These are phyloP conservation scores for Boloria selene DNA, from an alignment of 2,888 invertebrate species.

Conservation along the genomic window DNA sequence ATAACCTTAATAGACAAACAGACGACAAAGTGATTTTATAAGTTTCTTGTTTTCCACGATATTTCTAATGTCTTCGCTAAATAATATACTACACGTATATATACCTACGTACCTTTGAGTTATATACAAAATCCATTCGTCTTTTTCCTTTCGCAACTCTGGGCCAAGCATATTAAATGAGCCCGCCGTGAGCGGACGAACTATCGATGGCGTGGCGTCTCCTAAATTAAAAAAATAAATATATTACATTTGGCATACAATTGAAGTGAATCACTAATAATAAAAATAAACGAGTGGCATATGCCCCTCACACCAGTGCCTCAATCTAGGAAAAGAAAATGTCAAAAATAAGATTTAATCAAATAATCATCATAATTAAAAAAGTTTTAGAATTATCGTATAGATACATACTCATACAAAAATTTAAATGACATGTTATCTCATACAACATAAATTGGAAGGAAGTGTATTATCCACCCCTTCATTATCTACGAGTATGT, in stretches of 20 bases:
- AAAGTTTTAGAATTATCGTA: too few relatives aligned
- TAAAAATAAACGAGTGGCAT: neutral
- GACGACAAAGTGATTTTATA: too few relatives aligned
- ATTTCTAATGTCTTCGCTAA: neutral
- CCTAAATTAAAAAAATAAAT: slow-evolving; percentile 44
- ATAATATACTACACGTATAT: neutral
- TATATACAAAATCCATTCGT: slow-evolving; percentile 61
- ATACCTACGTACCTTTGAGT: slow-evolving; percentile 57
- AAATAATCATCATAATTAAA: too few relatives aligned
- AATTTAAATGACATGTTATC: too few relatives aligned
- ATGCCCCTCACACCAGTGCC: too few relatives aligned
- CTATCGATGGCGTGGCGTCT: slow-evolving; percentile 49
- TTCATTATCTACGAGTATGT: too few relatives aligned
- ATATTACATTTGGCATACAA: neutral
- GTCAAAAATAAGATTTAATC: too few relatives aligned
- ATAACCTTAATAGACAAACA: too few relatives aligned
- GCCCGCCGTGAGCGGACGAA: slow-evolving; percentile 49
- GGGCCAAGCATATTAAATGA: slow-evolving; percentile 54
- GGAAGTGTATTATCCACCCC: too few relatives aligned
- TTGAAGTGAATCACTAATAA: slow-evolving; percentile 1
- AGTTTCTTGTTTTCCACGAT: neutral
- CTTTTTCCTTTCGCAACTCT: slow-evolving; percentile 49
- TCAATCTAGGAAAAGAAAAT: too few relatives aligned
- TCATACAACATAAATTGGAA: too few relatives aligned
- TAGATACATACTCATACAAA: too few relatives aligned